A percentile compares a stretch with the other conserved stretches of the same genome.
Evolutionary conservation across 2,797 vertebrate genomes (phyloP).

Genomic region (Sternotherus odoratus): DNA sequence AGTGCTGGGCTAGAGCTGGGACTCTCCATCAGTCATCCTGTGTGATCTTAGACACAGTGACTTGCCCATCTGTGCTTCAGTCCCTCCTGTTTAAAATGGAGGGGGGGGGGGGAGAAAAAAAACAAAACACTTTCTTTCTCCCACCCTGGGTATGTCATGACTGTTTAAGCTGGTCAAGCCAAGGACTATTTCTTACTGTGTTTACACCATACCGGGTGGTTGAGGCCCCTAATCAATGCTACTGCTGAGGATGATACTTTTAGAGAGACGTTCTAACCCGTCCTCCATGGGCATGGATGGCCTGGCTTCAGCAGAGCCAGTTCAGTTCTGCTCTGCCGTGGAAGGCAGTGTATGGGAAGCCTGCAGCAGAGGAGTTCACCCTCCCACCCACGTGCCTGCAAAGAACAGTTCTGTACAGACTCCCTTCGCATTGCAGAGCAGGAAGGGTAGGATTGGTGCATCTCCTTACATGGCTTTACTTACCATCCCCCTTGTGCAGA

Average conservation of each 20-base stretch:
- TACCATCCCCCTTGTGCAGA: background rate
- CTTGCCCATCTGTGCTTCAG: background rate
- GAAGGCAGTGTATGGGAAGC: accelerated
- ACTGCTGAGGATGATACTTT: accelerated
- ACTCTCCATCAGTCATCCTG: background rate
- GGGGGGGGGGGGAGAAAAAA: no score
- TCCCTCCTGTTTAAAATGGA: background rate
- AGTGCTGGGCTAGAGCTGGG: background rate
- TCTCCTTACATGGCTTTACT: background rate
- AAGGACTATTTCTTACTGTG: background rate
- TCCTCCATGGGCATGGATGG: background rate
- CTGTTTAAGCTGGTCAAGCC: background rate
- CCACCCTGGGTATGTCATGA: background rate
- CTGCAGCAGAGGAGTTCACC: accelerated
- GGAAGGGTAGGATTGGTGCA: background rate
- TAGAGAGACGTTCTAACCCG: background rate
- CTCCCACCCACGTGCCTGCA: background rate
- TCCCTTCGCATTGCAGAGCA: background rate
- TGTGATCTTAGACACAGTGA: background rate
- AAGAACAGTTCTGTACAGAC: accelerated
- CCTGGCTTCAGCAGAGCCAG: background rate
- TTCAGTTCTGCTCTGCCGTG: background rate
- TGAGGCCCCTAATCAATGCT: accelerated
- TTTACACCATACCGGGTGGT: background rate
- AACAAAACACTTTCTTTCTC: background rate